Conservation (phyloP, 1,140 invertebrate genomes). For the Cardiocondyla obscurior region DNA sequence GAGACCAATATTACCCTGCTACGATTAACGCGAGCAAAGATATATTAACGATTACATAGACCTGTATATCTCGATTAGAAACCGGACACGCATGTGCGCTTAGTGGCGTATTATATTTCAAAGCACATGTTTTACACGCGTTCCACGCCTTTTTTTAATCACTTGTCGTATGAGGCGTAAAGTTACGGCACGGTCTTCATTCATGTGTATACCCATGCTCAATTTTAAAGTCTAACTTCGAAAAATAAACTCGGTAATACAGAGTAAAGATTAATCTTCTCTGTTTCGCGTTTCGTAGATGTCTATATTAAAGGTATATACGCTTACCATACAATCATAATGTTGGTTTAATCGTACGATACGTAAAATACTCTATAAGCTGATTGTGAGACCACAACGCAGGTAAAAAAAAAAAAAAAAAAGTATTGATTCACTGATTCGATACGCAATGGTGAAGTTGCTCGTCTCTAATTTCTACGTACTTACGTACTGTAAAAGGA, state of each 20-base stretch:
- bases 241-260: not conserved
- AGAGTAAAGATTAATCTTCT: not conserved
- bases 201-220: not conserved
- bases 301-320: not conserved
- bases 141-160: not conserved
- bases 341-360: not conserved
- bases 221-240: not conserved
- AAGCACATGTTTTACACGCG: not conserved
- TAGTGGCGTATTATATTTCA: not conserved
- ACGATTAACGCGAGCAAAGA: not conserved
- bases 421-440: no score
- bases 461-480: no score
- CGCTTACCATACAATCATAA: not conserved
- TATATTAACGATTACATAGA: not conserved
- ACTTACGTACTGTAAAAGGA: no score
- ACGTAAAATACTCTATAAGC: not conserved
- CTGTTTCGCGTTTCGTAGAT: not conserved
- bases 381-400: no score
- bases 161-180: not conserved
- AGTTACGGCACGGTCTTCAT: not conserved
- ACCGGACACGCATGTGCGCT: not conserved
- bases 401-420: no score
- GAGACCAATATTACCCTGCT: not conserved
- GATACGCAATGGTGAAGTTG: no score
- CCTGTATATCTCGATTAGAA: not conserved